Evolutionary conservation across 2,888 invertebrate genomes (phyloP).

Genomic region (Eurois occulta): DNA sequence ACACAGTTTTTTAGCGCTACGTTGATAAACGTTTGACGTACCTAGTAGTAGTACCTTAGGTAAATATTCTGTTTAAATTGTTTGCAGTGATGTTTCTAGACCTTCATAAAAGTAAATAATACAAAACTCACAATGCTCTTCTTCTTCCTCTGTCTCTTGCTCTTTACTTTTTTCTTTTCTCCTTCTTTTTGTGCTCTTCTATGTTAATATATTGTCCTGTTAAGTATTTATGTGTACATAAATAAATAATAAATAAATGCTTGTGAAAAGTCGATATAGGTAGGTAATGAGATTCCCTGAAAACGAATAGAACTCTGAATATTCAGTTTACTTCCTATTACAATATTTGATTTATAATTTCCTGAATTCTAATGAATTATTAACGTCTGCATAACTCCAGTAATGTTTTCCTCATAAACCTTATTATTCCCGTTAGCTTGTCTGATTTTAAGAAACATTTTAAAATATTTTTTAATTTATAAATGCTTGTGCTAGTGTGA

Average conservation of each 20-base stretch:
- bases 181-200: too few species aligned
- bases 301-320: conserved; percentile 6
- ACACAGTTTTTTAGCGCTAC: neutral
- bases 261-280: neutral
- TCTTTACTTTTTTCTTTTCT: too few species aligned
- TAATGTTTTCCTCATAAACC: neutral
- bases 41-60: neutral
- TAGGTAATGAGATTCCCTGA: neutral
- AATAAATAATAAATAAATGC: too few species aligned
- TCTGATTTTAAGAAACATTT: neutral
- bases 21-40: neutral
- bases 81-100: neutral
- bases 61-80: neutral
- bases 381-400: neutral
- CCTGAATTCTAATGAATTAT: conserved; percentile 11
- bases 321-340: neutral
- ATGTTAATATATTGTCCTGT: too few species aligned
- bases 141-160: too few species aligned
- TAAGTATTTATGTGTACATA: too few species aligned
- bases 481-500: neutral
- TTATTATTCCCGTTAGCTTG: neutral
- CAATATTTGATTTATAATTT: neutral
- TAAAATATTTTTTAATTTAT: neutral
- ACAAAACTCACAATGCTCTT: neutral
- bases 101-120: neutral